A percentile compares a stretch with the other conserved stretches of the same genome.
These are phyloP conservation scores for Tetheella fluctuosa DNA, from an alignment of 2,888 invertebrate species.

Conservation along the genomic window DNA sequence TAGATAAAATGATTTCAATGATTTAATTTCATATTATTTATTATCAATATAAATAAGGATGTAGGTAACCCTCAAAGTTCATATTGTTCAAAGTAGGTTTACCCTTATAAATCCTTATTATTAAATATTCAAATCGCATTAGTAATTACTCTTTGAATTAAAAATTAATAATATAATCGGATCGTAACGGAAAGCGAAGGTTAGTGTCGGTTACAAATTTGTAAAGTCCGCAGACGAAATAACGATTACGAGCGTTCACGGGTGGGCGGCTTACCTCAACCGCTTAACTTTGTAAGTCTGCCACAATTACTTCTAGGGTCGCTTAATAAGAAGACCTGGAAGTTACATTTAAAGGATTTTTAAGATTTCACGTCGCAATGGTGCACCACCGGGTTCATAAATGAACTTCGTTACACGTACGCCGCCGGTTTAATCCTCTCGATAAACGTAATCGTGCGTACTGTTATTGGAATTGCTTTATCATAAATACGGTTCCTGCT, in stretches of 20 bases:
- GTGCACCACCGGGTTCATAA: conserved; percentile 44
- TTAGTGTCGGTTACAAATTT: conserved; percentile 67
- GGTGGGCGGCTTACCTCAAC: conserved; percentile 66
- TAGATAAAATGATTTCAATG: too few species aligned
- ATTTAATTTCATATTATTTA: too few species aligned
- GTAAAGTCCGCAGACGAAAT: conserved; percentile 82
- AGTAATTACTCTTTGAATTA: too few species aligned
- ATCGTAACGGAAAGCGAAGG: conserved; percentile 36
- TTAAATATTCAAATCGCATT: too few species aligned
- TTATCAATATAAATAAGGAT: too few species aligned
- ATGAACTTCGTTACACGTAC: conserved; percentile 61
- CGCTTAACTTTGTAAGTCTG: conserved; percentile 81
- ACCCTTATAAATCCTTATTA: too few species aligned
- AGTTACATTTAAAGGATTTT: conserved; percentile 68
- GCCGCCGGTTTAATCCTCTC: conserved; percentile 67
- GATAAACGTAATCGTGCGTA: conserved; percentile 74
- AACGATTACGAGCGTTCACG: conserved; percentile 75
- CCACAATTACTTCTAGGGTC: conserved; percentile 74
- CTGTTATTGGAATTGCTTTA: conserved; percentile 70
- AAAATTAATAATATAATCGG: too few species aligned
- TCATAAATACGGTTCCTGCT: conserved; percentile 62
- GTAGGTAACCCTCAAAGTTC: too few species aligned
- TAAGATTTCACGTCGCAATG: conserved; percentile 59
- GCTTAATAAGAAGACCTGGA: conserved; percentile 71
- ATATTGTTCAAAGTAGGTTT: too few species aligned